phyloP scores from a whole-genome alignment of 2,113 vertebrate species.

The Trinectes maculatus region DNA sequence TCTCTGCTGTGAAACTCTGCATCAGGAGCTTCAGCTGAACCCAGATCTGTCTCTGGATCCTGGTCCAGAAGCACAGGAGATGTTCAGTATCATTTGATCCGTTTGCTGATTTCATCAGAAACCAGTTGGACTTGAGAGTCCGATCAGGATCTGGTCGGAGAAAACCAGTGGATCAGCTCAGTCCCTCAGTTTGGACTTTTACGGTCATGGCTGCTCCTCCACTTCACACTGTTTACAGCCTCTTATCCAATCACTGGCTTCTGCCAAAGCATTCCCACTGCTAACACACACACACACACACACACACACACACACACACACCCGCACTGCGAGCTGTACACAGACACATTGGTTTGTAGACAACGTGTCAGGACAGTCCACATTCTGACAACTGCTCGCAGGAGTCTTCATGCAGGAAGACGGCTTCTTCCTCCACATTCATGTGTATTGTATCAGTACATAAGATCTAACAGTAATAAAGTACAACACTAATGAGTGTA shows the following conservation, averaged over 20 bases:
- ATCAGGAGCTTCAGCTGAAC: conserved; percentile 13
- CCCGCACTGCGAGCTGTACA: background rate
- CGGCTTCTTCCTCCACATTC: no score
- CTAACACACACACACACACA: conserved; percentile 10
- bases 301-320: background rate
- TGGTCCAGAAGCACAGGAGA: no score
- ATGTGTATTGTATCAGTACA: no score
- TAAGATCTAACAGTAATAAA: no score
- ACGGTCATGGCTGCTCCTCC: conserved; percentile 18
- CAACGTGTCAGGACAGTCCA: background rate
- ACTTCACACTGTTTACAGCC: conserved; percentile 31
- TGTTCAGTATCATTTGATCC: no score
- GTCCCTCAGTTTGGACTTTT: conserved; percentile 19
- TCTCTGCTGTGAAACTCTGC: conserved; percentile 21
- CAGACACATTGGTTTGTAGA: background rate
- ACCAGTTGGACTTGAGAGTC: no score
- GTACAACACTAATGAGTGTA: no score
- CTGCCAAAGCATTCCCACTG: conserved; percentile 23
- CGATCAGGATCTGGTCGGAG: no score
- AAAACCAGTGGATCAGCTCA: conserved; percentile 1
- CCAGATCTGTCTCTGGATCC: background rate
- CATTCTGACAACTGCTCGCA: conserved; percentile 2
- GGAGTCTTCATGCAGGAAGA: no score
- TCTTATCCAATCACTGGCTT: conserved; percentile 15
- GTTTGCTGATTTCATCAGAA: no score